Percentiles rank a stretch among this genome's conserved stretches.
phyloP scores from a whole-genome alignment of 2,113 vertebrate species.

The Elaphurus davidianus region DNA sequence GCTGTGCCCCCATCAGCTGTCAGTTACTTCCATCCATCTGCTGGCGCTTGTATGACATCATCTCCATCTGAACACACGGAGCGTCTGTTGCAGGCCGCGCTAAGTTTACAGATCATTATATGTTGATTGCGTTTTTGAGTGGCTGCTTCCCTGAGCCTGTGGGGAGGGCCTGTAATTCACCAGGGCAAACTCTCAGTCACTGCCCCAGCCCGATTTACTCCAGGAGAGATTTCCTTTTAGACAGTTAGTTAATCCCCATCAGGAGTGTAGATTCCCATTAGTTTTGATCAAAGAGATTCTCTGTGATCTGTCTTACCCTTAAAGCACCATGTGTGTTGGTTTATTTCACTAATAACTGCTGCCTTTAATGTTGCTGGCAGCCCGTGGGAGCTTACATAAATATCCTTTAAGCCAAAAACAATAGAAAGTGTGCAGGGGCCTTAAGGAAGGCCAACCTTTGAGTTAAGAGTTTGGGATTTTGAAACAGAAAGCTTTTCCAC shows the following conservation, averaged over 20 bases:
- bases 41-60: neutral
- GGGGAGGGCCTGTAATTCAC: neutral
- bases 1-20: fast-evolving
- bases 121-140: neutral
- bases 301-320: neutral
- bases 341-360: slow-evolving; percentile 17
- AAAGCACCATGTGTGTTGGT: neutral
- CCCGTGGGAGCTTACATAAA: neutral
- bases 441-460: neutral
- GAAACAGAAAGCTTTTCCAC: neutral
- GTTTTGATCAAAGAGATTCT: slow-evolving; percentile 5
- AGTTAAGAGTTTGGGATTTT: neutral
- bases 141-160: neutral
- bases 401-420: neutral
- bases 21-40: neutral
- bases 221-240: neutral
- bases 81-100: fast-evolving
- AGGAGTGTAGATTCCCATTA: neutral
- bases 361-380: neutral
- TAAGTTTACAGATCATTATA: neutral
- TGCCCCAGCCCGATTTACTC: neutral
- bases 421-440: neutral
- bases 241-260: neutral
- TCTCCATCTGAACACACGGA: neutral
- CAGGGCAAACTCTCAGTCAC: neutral